Base-by-base conservation (phyloP, 2,888 invertebrate species). In the Lasioglossum morio region DNA sequence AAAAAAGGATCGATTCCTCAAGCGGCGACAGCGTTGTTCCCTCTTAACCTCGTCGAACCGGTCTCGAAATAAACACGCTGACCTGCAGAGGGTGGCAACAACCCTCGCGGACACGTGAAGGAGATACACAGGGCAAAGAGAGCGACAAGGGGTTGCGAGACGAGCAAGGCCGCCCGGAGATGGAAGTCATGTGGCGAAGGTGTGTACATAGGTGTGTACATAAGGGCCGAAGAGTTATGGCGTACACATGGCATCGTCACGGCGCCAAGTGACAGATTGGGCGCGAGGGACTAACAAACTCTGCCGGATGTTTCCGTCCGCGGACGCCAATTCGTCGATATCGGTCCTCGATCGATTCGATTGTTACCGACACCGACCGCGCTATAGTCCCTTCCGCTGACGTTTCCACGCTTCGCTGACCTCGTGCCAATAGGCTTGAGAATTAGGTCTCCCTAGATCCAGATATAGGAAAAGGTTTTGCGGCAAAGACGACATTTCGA, bases 311-410 rank as follows among this genome's bases (percentile, higher is more conserved):
- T 83, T 87, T 88, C 89, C 87, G 88, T 90, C 84, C 85, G 75
- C 85, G 90, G 79, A 79, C 88, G 69, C 77, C 92, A 92, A 92
- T 92, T 92, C 92, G 91, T 91, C 92, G 92, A 91, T 92, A 92
- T 89, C 84, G 87, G 84, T 79, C 77, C 14, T 63, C 84, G 79
- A 88, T 90, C 89, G 91, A 89, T 90, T 84, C 86, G 81, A 87
- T 76, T 66, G 83, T 79, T 66, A 30, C 53, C 69, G 48, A 75
- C 37, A 30, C 53, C 60, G 46, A 63, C n/a, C 46, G 19, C 34
- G 57, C 12, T 63, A 40, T 27, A 40, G 37, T 74, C 77, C 80
- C 78, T 87, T 80, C 73, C 80, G 70, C 72, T 8, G 72, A 23
- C 72, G 66, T n/a, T 57, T 19, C 37, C 40, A 30, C 30, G 70